Percentiles rank a stretch among this genome's conserved stretches.
Conservation (phyloP, 2,113 vertebrate species). For the Hippocampus abdominalis region DNA sequence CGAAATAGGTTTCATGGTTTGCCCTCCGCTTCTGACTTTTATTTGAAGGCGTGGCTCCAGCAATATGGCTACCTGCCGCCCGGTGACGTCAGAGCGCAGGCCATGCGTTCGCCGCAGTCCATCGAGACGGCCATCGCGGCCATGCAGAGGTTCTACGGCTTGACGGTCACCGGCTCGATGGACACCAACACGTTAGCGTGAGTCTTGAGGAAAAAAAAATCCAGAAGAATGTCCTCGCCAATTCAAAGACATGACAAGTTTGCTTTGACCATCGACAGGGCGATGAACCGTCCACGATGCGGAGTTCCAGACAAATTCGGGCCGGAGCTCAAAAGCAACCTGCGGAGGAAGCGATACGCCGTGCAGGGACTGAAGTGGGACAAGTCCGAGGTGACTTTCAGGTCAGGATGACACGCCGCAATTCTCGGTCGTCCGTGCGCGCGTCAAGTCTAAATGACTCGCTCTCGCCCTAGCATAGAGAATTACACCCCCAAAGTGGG, state of each 20-base stretch:
- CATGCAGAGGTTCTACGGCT: conserved; percentile 89
- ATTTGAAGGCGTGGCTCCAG: conserved; percentile 83
- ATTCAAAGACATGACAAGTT: not conserved
- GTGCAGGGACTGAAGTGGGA: conserved; percentile 88
- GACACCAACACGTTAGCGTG: conserved; percentile 78
- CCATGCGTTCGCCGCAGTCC: conserved; percentile 82
- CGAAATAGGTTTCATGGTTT: not conserved
- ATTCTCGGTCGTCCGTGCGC: not conserved
- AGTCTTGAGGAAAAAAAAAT: conserved; percentile 46
- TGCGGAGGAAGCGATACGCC: conserved; percentile 85
- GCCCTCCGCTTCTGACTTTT: conserved; percentile 22
- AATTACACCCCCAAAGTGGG: conserved; percentile 81
- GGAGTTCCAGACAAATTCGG: conserved; percentile 90
- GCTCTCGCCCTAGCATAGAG: conserved; percentile 67
- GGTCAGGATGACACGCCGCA: conserved; percentile 63
- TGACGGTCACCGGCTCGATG: conserved; percentile 78
- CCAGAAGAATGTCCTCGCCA: not conserved
- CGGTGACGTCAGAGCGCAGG: conserved; percentile 83
- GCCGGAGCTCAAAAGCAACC: conserved; percentile 82
- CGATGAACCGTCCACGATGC: conserved; percentile 84
- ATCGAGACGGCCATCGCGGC: conserved; percentile 76
- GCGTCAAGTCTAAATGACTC: not conserved
- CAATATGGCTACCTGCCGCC: conserved; percentile 90
- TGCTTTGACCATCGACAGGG: conserved; percentile 65
- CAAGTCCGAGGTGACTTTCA: conserved; percentile 84